Evolutionary conservation across 2,888 invertebrate species (phyloP).

Genomic region (Saturnia japonica): DNA sequence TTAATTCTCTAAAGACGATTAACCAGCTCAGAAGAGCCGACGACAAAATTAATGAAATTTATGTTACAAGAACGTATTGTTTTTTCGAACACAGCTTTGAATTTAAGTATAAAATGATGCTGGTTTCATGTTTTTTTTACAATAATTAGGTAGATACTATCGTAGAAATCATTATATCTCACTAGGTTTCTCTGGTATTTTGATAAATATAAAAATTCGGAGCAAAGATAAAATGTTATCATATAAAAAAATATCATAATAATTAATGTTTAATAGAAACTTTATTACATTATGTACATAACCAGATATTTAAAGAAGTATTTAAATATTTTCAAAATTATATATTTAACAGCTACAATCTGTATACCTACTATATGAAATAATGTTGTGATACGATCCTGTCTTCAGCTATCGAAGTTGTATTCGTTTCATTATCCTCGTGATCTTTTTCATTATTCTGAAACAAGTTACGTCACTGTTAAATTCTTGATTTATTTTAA

Average conservation of each 20-base stretch:
- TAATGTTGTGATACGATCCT: background rate
- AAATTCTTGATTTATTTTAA: background rate
- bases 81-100: background rate
- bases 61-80: background rate
- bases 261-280: background rate
- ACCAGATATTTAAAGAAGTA: background rate
- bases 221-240: background rate
- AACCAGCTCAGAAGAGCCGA: background rate
- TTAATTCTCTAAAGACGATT: constrained; percentile 1
- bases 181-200: background rate
- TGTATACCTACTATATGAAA: background rate
- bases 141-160: too few relatives aligned
- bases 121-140: too few relatives aligned
- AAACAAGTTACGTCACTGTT: background rate
- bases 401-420: background rate
- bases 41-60: background rate
- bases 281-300: background rate
- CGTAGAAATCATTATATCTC: background rate
- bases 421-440: background rate
- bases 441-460: background rate
- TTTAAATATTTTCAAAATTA: background rate
- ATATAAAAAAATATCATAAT: background rate
- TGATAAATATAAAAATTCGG: background rate
- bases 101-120: background rate
- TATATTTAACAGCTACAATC: background rate